phyloP scores from a whole-genome alignment of 2,888 invertebrate species.

The Theodoxus fluviatilis region DNA sequence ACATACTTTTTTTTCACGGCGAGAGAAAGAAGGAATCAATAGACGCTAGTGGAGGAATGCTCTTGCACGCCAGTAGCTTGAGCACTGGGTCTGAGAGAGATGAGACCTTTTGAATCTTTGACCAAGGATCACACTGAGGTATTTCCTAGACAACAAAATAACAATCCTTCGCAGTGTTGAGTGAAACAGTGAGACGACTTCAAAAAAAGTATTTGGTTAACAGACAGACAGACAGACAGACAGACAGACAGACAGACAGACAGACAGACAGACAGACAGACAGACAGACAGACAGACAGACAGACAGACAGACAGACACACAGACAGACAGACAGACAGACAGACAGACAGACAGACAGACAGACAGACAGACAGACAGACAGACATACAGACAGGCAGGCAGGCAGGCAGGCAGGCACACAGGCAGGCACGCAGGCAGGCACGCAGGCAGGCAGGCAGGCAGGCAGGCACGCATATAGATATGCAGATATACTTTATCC shows the following conservation, averaged over 20 bases:
- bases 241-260: conserved; percentile 10
- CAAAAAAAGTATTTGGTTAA: too few relatives aligned
- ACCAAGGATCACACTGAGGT: too few relatives aligned
- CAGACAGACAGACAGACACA: conserved; percentile 1
- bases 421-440: neutral
- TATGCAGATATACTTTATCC: neutral
- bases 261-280: neutral
- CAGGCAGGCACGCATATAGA: neutral
- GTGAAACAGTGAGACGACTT: too few relatives aligned
- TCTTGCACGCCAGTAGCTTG: too few relatives aligned
- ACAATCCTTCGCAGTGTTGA: too few relatives aligned
- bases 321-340: neutral
- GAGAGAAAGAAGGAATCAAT: too few relatives aligned
- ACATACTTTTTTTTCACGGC: too few relatives aligned
- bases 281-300: neutral
- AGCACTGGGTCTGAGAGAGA: too few relatives aligned
- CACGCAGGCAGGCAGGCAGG: neutral
- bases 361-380: conserved; percentile 3
- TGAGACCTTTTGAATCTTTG: too few relatives aligned
- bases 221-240: conserved; percentile 11
- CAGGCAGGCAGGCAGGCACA: neutral
- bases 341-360: conserved; percentile 3
- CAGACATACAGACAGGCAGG: neutral
- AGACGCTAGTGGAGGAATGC: too few relatives aligned
- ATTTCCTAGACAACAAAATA: too few relatives aligned